Conservation (phyloP, 2,113 vertebrate species). For the Urocolius indicus region DNA sequence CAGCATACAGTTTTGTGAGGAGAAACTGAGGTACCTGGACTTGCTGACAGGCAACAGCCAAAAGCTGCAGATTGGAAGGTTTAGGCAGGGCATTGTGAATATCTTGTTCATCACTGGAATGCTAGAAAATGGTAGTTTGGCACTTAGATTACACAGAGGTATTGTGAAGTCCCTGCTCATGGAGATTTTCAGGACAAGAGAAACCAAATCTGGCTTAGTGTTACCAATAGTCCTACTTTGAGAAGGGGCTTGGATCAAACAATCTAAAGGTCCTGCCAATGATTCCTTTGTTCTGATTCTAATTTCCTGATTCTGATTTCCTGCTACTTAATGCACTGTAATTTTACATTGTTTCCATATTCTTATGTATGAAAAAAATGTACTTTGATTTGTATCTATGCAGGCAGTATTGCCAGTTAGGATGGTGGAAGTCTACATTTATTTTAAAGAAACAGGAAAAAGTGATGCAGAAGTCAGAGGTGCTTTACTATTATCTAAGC, state of each 20-base stretch:
- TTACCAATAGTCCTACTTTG: not conserved
- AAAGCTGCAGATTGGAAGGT: not conserved
- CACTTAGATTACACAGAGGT: not conserved
- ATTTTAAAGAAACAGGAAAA: not conserved
- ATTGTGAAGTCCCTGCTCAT: not conserved
- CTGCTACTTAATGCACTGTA: not conserved
- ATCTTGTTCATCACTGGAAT: not conserved
- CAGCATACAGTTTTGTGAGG: not conserved
- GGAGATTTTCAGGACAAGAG: not conserved
- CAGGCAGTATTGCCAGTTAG: not conserved
- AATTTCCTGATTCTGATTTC: not conserved
- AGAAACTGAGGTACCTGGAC: not conserved
- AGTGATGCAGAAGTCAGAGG: not conserved
- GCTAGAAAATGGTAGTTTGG: not conserved
- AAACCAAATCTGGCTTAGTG: not conserved
- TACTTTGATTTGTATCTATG: not conserved
- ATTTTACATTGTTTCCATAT: not conserved
- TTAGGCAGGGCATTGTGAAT: not conserved
- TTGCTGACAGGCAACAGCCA: not conserved
- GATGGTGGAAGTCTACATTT: not conserved
- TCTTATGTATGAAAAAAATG: not conserved
- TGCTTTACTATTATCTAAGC: not conserved
- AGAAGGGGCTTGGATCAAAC: not conserved
- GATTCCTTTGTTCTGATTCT: not conserved
- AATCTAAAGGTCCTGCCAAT: not conserved